Evolutionary conservation across 2,888 invertebrate species (phyloP), one percentile per base, ranked within the genome.

Genomic region (Tetheella fluctuosa): DNA sequence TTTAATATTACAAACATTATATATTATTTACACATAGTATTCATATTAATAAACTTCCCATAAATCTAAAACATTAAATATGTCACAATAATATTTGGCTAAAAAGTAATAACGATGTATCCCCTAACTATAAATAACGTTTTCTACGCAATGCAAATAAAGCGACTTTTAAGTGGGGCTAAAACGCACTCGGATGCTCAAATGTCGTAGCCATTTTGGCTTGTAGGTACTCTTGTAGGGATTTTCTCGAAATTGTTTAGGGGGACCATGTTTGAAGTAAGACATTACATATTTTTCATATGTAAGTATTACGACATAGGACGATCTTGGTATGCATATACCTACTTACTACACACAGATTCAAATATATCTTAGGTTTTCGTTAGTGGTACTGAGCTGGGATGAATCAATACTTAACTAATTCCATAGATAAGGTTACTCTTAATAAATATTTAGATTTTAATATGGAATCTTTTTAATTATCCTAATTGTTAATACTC

Each of bases 121-220:
- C 72, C 81, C 81, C 73, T 65, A 72, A 81, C 83, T 79, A 85
- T 85, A 83, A 86, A 85, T 86, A 82, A 84, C 74, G 76, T 62
- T 72, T 76, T 63, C 65, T 70, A 63, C 71, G 68, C 68, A 59
- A 66, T 80, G 83, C 84, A 84, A 84, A 85, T 84, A 87, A 81
- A 82, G 83, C 80, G 68, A 79, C 65, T 66, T 79, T 68, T 84
- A 86, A 85, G 81, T 82, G 82, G 82, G 83, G 80, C 76, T 81
- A 80, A 83, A 84, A 80, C 80, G 79, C 77, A 79, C 75, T 78
- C 79, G 81, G 83, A 81, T 83, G 82, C 78, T 76, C 70, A 68
- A 74, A 76, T 73, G 76, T 73, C 73, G 77, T 62, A 80, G 80
- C 80, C 80, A 80, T 82, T 83, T 82, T 81, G 77, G 71, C 69